Conservation (phyloP, 2,113 vertebrate genomes). For the Pimephales promelas region DNA sequence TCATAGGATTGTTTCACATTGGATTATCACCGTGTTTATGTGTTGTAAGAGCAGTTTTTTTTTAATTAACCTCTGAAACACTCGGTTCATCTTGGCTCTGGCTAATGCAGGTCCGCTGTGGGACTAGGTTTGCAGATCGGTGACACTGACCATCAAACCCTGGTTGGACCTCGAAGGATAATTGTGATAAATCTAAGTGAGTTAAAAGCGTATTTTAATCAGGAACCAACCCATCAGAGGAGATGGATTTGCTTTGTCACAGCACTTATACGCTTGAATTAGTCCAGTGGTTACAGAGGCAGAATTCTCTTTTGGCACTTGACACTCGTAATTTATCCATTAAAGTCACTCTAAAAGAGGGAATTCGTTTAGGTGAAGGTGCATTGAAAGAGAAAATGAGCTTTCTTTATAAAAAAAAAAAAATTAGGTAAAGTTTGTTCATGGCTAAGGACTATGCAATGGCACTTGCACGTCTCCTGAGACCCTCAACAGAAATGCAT, state of each 20-base stretch:
- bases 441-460: slow-evolving; percentile 32
- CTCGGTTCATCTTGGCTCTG: background rate
- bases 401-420: slow-evolving; percentile 40
- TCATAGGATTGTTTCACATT: slow-evolving; percentile 16
- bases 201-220: slow-evolving; percentile 56
- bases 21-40: background rate
- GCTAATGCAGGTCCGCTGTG: slow-evolving; percentile 4
- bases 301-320: slow-evolving; percentile 50
- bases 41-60: background rate
- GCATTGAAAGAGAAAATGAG: slow-evolving; percentile 44
- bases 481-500: background rate
- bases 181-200: slow-evolving; percentile 67
- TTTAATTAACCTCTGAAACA: slow-evolving; percentile 38
- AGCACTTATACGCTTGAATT: slow-evolving; percentile 58
- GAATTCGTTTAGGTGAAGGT: slow-evolving; percentile 56
- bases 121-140: slow-evolving; percentile 35
- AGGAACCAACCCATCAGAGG: slow-evolving; percentile 51
- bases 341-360: slow-evolving; percentile 22
- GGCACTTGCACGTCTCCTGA: background rate
- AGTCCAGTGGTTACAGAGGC: slow-evolving; percentile 58
- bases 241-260: slow-evolving; percentile 68
- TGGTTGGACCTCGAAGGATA: slow-evolving; percentile 44
- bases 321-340: slow-evolving; percentile 61
- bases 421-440: slow-evolving; percentile 43
- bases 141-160: slow-evolving; percentile 49